Percentiles rank a stretch among this genome's conserved stretches.
These are phyloP conservation scores for Linhomoeus sp. DNA, from an alignment of 2,888 invertebrate genomes.

Conservation along the genomic window DNA sequence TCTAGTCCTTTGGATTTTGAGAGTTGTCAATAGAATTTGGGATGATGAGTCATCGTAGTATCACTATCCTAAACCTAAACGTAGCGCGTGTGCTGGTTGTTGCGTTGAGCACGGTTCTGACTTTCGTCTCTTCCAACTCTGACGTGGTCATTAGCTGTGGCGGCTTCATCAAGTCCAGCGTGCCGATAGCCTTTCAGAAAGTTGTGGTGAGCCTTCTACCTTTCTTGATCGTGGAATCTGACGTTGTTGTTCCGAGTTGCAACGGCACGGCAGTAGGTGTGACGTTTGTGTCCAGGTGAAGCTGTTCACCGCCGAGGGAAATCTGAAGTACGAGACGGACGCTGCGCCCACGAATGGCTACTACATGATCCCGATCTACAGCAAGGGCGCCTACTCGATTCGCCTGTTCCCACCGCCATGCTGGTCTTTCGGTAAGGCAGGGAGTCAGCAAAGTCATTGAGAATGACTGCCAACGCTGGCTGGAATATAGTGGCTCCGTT, in stretches of 20 bases:
- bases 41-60: too few species aligned
- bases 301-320: constrained; percentile 63
- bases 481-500: too few species aligned
- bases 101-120: too few species aligned
- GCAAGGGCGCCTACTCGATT: constrained; percentile 33
- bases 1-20: too few species aligned
- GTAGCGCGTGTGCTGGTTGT: too few species aligned
- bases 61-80: too few species aligned
- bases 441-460: not conserved
- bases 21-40: too few species aligned
- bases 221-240: not conserved
- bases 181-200: constrained; percentile 58
- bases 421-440: constrained; percentile 26
- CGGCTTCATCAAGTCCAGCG: constrained; percentile 49
- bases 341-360: constrained; percentile 94
- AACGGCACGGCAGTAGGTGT: not conserved
- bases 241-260: not conserved
- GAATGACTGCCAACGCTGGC: not conserved
- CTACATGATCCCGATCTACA: constrained; percentile 75
- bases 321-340: constrained; percentile 77
- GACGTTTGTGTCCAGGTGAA: constrained; percentile 13
- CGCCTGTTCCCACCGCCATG: constrained; percentile 33
- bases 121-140: too few species aligned
- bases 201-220: constrained; percentile 43
- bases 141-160: constrained; percentile 61